Base-by-base conservation (phyloP, 2,113 vertebrate species). In the Ochotona curzoniae region DNA sequence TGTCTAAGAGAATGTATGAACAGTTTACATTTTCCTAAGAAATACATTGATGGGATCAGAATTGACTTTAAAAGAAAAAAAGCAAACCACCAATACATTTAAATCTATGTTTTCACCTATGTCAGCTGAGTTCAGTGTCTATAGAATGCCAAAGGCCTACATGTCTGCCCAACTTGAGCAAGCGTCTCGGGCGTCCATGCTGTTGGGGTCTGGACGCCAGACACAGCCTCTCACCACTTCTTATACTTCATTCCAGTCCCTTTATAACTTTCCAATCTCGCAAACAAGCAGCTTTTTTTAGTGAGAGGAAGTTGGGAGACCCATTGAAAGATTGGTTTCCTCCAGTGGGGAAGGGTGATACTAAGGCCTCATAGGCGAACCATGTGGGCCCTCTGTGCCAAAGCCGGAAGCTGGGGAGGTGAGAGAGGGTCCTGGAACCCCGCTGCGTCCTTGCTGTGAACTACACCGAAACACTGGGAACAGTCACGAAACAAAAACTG, bases 21-120 rank as follows among this genome's bases (percentile, higher is more conserved):
- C 70, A 90, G 91, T 97, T 96, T 96, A 96, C 96, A 95, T 94
- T 96, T 97, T 94, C 89, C 81, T 89, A 75, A 96, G 93, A 96
- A 96, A 95, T 94, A 93, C 38, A 93, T 21, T 73, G 89, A 91
- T 86, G 89, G 88, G 66, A 87, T 94, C 92, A 91, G 54, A 94
- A 89, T 92, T 96, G 87, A 93, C 81, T 92, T 93, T 54, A 11
- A 73, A 64, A 94, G 88, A 81, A 67, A 61, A 35, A 30, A 79
- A 60, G 4, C 11, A 60, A 32, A 63, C 49, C 51, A 38, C 38
- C 49, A 75, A 78, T 63, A 88, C 83, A 83, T 93, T 81, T 78
- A 89, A 82, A 94, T 91, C 91, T 92, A 60, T 94, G 63, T 90
- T 84, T 95, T 83, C 88, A 90, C 64, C 49, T 35, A 21, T 25